These are phyloP conservation scores for Lepidocyrtinus sp. DNA, from an alignment of 2,888 invertebrate genomes.

Conservation along the genomic window DNA sequence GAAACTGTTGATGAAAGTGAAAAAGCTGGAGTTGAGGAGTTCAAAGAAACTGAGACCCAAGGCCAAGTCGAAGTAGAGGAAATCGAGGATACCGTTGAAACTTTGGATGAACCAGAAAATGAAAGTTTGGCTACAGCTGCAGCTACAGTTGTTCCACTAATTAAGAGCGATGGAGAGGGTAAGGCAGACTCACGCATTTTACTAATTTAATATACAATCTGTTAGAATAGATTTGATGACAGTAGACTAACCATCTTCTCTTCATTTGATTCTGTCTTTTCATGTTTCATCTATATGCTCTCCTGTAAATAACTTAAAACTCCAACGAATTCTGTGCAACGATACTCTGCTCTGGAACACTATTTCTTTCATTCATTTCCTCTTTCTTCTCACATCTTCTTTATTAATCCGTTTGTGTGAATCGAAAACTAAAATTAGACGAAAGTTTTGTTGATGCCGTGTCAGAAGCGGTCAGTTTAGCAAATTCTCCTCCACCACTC, in stretches of 20 bases:
- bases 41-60: background rate
- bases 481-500: slow-evolving; percentile 42
- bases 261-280: slow-evolving; percentile 30
- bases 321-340: too few relatives aligned
- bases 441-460: slow-evolving; percentile 64
- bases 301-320: too few relatives aligned
- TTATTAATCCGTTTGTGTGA: background rate
- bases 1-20: background rate
- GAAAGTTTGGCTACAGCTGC: too few relatives aligned
- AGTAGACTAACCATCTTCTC: slow-evolving; percentile 31
- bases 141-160: background rate
- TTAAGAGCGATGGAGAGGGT: slow-evolving; percentile 53
- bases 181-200: background rate
- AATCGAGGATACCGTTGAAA: too few relatives aligned
- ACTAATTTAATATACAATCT: background rate
- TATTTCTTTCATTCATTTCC: background rate
- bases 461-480: slow-evolving; percentile 43
- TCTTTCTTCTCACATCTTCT: background rate
- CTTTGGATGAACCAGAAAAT: too few relatives aligned
- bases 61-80: background rate
- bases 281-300: too few relatives aligned
- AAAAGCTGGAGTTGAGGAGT: too few relatives aligned
- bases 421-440: too few relatives aligned
- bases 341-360: slow-evolving; percentile 24
- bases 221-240: background rate